Base-by-base conservation (phyloP, 2,888 invertebrate genomes). In the Pseudolycoriella hygida region DNA sequence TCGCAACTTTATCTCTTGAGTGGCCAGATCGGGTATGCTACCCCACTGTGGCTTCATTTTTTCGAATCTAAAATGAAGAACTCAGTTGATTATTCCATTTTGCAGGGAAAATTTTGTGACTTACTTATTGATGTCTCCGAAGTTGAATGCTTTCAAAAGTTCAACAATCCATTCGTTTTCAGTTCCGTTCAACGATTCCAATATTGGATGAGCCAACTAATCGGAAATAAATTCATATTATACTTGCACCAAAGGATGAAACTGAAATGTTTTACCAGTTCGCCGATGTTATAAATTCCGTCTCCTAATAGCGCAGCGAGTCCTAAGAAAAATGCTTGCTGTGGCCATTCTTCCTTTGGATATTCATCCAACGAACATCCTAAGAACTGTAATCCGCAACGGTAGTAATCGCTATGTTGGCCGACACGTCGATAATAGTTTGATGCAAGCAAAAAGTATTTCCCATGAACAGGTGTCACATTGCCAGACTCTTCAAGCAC, bases 271-370 rank as follows among this genome's bases (percentile, higher is more conserved):
- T 62, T 63, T 55, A 83, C 82, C 64, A 99, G 69, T 64, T 98
- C 98, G 0, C 94, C 97, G 53, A 98, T 78, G 62, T 98, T 98
- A 62, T 96, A 98, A 17, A 99, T 88, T 17, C 85, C 87, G 55
- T 92, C 87, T 1, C 94, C 97, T 2, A 97, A 69, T 18, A 98
- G 73, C 0, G 94, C 97, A 1, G 98, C 97, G 6, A 98, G 67
- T 0, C 93, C 89, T 3, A 99, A 72, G 54, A 92, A 80, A 59
- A 90, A 87, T 0, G 97, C 97, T 55, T 87, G 80, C 45, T 79
- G 75, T 45, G 76, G 71, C 65, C 81, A 77, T 44, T 77, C 73
- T 50, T 75, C 74, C 43, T 69, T 67, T 2, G 73, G 70, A 51
- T 85, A 69, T 8, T 76, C 75, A 15, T 72, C 71, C 32, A 87